These are phyloP conservation scores for Drosophila subsilvestris DNA, from an alignment of 2,888 invertebrate species.

Conservation along the genomic window DNA sequence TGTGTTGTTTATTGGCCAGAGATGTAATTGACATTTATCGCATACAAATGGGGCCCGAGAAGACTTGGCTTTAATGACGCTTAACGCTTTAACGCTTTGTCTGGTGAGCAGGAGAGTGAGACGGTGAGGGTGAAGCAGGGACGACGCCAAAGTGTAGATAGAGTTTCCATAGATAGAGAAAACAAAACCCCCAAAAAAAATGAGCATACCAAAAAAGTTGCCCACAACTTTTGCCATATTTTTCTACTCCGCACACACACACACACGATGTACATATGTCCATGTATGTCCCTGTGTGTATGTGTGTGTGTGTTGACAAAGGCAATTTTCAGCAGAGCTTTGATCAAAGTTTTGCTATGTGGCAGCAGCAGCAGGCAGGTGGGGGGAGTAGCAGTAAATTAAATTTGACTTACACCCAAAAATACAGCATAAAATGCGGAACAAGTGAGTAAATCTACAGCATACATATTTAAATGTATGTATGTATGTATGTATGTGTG, in stretches of 20 bases:
- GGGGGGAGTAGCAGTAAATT: slow-evolving; percentile 58
- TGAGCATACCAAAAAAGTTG: slow-evolving; percentile 37
- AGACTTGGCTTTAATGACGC: slow-evolving; percentile 66
- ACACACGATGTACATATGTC: slow-evolving; percentile 2
- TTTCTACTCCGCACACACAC: slow-evolving; percentile 12
- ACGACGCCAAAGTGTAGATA: not conserved
- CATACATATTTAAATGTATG: not conserved
- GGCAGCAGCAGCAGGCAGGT: too few relatives aligned
- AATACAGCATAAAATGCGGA: slow-evolving; percentile 13
- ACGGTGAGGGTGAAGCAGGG: not conserved
- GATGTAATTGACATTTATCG: slow-evolving; percentile 71
- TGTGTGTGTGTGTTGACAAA: slow-evolving; percentile 58
- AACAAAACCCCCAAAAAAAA: slow-evolving; percentile 27
- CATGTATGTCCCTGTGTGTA: not conserved
- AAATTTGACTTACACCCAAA: slow-evolving; percentile 62
- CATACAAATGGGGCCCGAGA: slow-evolving; percentile 25
- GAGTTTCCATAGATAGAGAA: slow-evolving; percentile 3
- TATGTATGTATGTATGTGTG: not conserved
- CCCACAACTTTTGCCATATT: slow-evolving; percentile 56
- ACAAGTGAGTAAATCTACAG: slow-evolving; percentile 26
- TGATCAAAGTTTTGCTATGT: slow-evolving; percentile 72
- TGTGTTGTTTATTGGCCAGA: slow-evolving; percentile 28
- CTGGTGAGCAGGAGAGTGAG: not conserved
- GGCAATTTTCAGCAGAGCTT: slow-evolving; percentile 68
- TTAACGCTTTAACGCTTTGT: slow-evolving; percentile 47